phyloP scores from a whole-genome alignment of 2,888 invertebrate genomes.

The Oscheius myriophilus region DNA sequence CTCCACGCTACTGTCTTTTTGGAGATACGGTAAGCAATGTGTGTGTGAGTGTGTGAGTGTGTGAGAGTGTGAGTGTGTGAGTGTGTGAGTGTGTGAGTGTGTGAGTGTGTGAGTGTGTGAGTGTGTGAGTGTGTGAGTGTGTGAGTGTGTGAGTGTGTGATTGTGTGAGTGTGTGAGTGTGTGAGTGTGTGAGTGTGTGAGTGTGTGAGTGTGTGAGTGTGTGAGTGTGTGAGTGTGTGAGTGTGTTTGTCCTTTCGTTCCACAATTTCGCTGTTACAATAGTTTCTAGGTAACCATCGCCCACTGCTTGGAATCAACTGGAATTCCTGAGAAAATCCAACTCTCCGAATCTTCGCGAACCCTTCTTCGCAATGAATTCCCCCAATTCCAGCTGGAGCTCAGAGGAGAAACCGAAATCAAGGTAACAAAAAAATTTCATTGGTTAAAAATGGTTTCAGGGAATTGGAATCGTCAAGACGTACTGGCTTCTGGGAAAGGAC shows the following conservation, averaged over 20 bases:
- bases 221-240: too few species aligned
- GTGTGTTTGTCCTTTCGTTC: background rate
- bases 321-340: constrained; percentile 57
- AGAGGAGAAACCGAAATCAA: constrained; percentile 42
- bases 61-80: too few species aligned
- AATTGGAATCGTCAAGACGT: constrained; percentile 56
- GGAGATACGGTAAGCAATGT: constrained; percentile 49
- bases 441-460: constrained; percentile 44
- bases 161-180: background rate
- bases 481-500: constrained; percentile 52
- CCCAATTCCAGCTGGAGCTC: constrained; percentile 41
- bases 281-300: constrained; percentile 50
- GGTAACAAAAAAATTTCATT: constrained; percentile 7
- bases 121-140: background rate
- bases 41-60: background rate
- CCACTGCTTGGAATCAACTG: constrained; percentile 50
- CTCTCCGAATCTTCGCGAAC: constrained; percentile 41
- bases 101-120: too few species aligned
- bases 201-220: too few species aligned
- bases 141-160: too few species aligned
- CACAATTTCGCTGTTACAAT: background rate
- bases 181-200: too few species aligned
- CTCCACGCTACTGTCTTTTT: constrained; percentile 57
- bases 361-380: constrained; percentile 43
- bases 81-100: background rate